Evolutionary conservation across 1,140 invertebrate genomes (phyloP).

Genomic region (Acromyrmex charruanus): DNA sequence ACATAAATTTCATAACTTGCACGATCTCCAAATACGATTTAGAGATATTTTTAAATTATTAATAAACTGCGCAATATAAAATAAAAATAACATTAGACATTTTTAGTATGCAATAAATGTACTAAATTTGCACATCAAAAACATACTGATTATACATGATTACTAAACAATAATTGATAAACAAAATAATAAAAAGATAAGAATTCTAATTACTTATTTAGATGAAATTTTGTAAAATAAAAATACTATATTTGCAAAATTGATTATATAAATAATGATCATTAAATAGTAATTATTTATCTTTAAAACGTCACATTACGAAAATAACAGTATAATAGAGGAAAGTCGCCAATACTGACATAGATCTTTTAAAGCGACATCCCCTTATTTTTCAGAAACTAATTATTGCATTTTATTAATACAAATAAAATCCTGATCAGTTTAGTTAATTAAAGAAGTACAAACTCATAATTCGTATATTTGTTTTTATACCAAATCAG

Average conservation of each 20-base stretch:
- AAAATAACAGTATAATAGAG: too few species aligned
- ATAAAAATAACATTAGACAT: background rate
- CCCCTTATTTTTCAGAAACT: too few species aligned
- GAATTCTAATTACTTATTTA: background rate
- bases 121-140: background rate
- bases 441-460: too few species aligned
- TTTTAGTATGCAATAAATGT: background rate
- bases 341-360: too few species aligned
- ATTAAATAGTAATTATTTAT: background rate
- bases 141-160: background rate
- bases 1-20: slow-evolving; percentile 26
- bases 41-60: slow-evolving; percentile 12
- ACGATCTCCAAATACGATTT: background rate
- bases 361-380: too few species aligned
- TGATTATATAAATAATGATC: background rate
- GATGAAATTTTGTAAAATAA: background rate
- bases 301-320: too few species aligned
- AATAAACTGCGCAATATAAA: background rate
- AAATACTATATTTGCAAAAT: background rate
- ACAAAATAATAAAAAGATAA: background rate
- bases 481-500: too few species aligned
- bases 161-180: background rate
- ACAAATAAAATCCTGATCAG: too few species aligned
- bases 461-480: too few species aligned
- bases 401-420: too few species aligned